Conservation (phyloP, 2,113 vertebrate species). For the Nannospalax galili region DNA sequence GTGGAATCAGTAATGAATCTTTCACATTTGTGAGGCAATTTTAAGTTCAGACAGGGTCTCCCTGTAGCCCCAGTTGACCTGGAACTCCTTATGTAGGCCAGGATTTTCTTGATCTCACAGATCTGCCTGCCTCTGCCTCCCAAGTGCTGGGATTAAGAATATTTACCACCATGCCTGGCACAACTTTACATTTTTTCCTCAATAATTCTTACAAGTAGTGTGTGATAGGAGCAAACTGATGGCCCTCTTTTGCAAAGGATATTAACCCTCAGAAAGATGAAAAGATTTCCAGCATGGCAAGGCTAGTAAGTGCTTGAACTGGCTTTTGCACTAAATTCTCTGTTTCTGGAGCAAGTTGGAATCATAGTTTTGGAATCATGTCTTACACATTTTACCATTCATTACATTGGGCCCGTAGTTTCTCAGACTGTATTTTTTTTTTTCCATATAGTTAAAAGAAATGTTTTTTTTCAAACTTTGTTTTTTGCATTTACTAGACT, state of each 20-base stretch:
- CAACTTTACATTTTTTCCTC: background rate
- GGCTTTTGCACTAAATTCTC: background rate
- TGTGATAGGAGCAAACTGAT: background rate
- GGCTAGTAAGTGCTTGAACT: background rate
- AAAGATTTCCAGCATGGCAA: background rate
- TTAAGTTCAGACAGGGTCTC: background rate
- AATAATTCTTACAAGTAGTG: background rate
- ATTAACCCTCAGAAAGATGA: background rate
- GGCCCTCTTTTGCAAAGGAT: background rate
- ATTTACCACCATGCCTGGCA: too few relatives aligned
- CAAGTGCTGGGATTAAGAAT: too few relatives aligned
- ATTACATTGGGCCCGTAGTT: background rate
- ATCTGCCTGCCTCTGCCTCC: too few relatives aligned
- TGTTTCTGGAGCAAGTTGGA: background rate
- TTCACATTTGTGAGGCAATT: background rate
- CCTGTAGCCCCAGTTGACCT: too few relatives aligned
- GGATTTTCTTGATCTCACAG: too few relatives aligned
- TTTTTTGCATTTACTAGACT: background rate
- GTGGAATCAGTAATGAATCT: background rate
- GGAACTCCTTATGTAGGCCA: too few relatives aligned
- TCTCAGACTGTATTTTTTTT: background rate
- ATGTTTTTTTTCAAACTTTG: background rate
- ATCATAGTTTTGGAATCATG: background rate
- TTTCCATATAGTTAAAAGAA: background rate
- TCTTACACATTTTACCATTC: background rate